Conservation (phyloP, 2,797 vertebrate species). For the Heteromormyrus szaboi region DNA sequence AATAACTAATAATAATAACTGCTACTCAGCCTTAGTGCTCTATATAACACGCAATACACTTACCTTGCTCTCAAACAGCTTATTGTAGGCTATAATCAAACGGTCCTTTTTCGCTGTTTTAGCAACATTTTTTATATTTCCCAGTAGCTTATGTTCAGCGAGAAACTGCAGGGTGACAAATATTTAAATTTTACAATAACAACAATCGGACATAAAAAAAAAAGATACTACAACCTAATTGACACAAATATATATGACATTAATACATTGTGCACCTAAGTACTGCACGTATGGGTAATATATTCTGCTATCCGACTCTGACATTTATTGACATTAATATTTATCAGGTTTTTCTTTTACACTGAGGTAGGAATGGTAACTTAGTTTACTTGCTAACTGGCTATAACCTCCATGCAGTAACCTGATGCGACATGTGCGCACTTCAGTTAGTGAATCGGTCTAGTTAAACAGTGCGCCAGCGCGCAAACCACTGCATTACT, state of each 20-base stretch:
- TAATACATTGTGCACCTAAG: neutral
- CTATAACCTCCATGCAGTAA: neutral
- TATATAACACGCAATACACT: conserved; percentile 18
- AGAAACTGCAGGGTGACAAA: conserved; percentile 71
- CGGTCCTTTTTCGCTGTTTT: conserved; percentile 95
- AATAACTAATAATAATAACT: neutral
- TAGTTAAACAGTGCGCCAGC: neutral
- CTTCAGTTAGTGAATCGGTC: neutral
- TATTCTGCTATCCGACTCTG: neutral
- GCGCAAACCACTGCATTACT: neutral
- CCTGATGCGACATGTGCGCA: conserved; percentile 19
- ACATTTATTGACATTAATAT: neutral
- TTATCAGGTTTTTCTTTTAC: neutral
- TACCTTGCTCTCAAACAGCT: conserved; percentile 86
- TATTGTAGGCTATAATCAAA: conserved; percentile 76
- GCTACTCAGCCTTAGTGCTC: neutral
- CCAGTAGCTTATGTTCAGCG: conserved; percentile 83
- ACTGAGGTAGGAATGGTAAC: neutral
- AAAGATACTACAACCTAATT: neutral
- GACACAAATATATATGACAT: neutral
- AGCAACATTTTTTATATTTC: conserved; percentile 91
- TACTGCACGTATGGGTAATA: neutral
- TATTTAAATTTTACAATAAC: neutral
- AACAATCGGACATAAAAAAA: neutral
- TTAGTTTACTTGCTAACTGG: neutral